phyloP scores from a whole-genome alignment of 2,797 vertebrate genomes.

The Spea hammondii region DNA sequence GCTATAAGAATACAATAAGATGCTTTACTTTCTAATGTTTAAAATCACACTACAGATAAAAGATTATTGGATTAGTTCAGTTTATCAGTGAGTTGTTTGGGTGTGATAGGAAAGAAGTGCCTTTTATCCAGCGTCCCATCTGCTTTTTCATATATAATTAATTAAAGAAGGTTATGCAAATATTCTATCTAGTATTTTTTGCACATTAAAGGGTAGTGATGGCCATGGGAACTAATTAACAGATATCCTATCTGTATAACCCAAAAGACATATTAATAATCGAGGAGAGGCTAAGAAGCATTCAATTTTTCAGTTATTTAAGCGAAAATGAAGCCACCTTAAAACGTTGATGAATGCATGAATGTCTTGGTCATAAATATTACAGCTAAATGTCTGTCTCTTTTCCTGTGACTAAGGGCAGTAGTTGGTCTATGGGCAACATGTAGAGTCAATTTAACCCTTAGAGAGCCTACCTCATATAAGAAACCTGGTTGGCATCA shows the following conservation, averaged over 20 bases:
- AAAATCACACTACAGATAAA: too few relatives aligned
- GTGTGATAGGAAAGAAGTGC: neutral
- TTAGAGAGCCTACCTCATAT: too few relatives aligned
- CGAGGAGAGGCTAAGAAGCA: constrained; percentile 36
- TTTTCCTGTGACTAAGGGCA: constrained; percentile 34
- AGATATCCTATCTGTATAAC: constrained; percentile 55
- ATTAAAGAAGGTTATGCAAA: constrained; percentile 37
- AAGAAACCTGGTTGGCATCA: too few relatives aligned
- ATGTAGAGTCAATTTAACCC: too few relatives aligned
- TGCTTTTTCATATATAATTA: constrained; percentile 48
- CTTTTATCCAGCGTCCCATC: constrained; percentile 36
- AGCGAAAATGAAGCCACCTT: neutral
- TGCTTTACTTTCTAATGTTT: too few relatives aligned
- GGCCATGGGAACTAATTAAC: constrained; percentile 58
- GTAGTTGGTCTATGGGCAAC: neutral
- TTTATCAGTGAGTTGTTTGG: too few relatives aligned
- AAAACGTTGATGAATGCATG: constrained; percentile 30
- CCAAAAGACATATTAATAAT: constrained; percentile 28
- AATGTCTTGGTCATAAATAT: constrained; percentile 9
- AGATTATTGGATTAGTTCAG: too few relatives aligned
- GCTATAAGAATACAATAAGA: too few relatives aligned
- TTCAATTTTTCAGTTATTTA: constrained; percentile 42
- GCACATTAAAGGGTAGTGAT: constrained; percentile 35
- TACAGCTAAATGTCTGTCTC: constrained; percentile 18
- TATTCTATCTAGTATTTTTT: constrained; percentile 37